Base-by-base conservation (phyloP, 2,797 vertebrate species). In the Labeo calbasu region DNA sequence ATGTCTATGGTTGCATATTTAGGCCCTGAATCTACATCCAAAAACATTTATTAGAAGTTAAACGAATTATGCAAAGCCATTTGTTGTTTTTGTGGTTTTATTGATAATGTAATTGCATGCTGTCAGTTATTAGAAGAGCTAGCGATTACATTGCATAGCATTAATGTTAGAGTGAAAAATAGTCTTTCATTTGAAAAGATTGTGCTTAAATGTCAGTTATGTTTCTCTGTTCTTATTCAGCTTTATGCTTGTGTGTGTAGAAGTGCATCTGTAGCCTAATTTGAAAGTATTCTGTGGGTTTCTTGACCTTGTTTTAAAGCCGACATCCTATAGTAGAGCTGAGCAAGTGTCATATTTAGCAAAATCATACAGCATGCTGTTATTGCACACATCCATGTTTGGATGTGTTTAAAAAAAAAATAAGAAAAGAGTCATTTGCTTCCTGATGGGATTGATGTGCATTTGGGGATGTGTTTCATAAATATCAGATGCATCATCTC, bases 381-480 rank as follows among this genome's bases (percentile, higher is more conserved):
- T 14, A 55, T 36, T 75, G 19, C 19, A 53, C 50, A 6, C 2
- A 21, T 19, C 25, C 50, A 21, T 73, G 17, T 5, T 14, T 1
- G 28, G 28, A 32, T 32, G 28, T 36, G 6, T 21, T 46, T 51
- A 19, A 32, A 19, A 14, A 53, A 6, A 5, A 4, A 13, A n/a
- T 17, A 59, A 61, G 28, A 25, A 12, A 43, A 1, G 4, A 2
- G 36, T 4, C 1, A 2, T 71, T 71, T 71, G 55, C 55, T 57
- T 23, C 50, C 32, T 73, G 17, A 21, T 75, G 71, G 17, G 11
- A 17, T 71, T 71, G 7, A 7, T 71, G 14, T 1, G 69, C 32
- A 57, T 78, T 84, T 68, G 59, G 82, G 48, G 21, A 25, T 40
- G 51, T 28, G 55, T 81, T 78, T 81, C 17, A 78, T 76, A 82